Base-by-base conservation (phyloP, 2,888 invertebrate genomes). In the Diarsia dahlii region DNA sequence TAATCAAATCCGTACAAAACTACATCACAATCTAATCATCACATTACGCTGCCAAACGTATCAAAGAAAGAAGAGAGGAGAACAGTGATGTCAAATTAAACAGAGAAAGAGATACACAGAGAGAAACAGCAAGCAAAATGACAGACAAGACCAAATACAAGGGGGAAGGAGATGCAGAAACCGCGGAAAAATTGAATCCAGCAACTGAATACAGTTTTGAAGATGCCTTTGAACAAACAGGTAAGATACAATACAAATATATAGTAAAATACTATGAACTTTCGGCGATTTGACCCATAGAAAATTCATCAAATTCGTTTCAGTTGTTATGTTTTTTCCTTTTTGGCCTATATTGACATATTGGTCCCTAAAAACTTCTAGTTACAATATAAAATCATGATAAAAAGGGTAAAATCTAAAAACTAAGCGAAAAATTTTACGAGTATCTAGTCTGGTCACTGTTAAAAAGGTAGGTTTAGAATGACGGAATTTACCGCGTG, bases 201-300 rank as follows among this genome's bases (percentile, higher is more conserved):
- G 12, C 60, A 0, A 89, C 87, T 18, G 95, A 95, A 82, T 84
- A 93, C 0, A 91, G 87, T 39, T 96, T 96, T 78, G 96, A 96
- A 89, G 96, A 96, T 78, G 96, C 96, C 0, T 95, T 96, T 78
- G 96, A 96, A 82, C 79, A 94, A 62, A 96, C 95, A 78, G 96
- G 96, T 96, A 89, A 39, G 39, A 6, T 15, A 39, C 3, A 50
- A 28, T 56, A 23, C 6, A n/a, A 15, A 63, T 13, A 46, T 46
- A 23, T 5, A 23, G 10, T 23, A 15, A 6, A 15, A 9, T 23
- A 64, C 45, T 39, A 6, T 12, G 34, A 62, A 45, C 6, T 45
- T 39, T n/a, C n/a, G 12, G 62, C 39, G n/a, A 13, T 63, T 5
- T n/a, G n/a, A 39, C 39, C 39, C 39, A 39, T 39, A 6, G 6